Evolutionary conservation across 2,888 invertebrate species (phyloP).

Genomic region (Sarcophaga subvicina): DNA sequence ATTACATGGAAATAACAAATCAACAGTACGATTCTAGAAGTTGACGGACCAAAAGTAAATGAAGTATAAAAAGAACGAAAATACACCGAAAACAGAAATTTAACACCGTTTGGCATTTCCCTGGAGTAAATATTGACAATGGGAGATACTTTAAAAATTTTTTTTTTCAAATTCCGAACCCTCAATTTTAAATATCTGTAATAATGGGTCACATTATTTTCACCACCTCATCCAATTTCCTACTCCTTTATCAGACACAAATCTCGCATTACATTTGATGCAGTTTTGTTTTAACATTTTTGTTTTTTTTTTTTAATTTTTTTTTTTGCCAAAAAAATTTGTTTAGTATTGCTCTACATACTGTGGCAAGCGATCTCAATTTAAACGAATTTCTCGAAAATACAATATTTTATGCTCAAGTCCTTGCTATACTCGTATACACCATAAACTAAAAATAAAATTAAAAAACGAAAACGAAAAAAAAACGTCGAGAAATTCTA

Average conservation of each 20-base stretch:
- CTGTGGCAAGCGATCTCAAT: neutral
- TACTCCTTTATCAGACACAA: constrained; percentile 19
- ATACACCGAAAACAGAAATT: no score
- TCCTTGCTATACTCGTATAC: neutral
- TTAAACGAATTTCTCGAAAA: neutral
- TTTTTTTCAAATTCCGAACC: no score
- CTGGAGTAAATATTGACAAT: no score
- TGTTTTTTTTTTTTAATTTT: neutral
- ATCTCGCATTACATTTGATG: constrained; percentile 45
- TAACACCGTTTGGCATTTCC: no score
- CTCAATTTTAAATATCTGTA: neutral
- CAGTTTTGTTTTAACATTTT: constrained; percentile 8
- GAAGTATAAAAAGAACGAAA: no score
- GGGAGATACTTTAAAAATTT: no score
- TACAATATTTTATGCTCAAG: constrained; percentile 3
- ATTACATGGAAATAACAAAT: no score
- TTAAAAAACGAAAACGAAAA: neutral
- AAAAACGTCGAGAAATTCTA: constrained; percentile 15
- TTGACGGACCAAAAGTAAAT: no score
- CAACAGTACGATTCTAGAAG: no score
- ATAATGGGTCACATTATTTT: constrained; percentile 17
- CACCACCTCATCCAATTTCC: neutral
- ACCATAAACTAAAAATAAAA: constrained; percentile 3
- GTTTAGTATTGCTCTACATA: constrained; percentile 48
- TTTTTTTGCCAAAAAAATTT: constrained; percentile 43